Evolutionary conservation across 2,888 invertebrate species (phyloP).

Genomic region (Netelia melanura): DNA sequence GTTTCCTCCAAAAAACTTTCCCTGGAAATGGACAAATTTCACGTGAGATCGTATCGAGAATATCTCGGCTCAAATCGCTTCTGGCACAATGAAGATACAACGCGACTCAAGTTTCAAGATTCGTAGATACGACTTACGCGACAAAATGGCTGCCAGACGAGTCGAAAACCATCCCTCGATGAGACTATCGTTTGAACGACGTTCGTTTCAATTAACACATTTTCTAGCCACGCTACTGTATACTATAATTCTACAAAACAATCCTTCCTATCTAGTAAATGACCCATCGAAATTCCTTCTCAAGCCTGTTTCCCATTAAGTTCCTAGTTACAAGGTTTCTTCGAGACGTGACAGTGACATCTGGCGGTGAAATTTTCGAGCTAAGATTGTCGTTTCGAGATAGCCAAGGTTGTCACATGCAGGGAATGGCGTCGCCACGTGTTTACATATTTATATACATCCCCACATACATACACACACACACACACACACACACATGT

Average conservation of each 20-base stretch:
- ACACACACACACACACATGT: slow-evolving; percentile 1
- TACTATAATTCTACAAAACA: too few species aligned
- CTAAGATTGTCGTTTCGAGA: slow-evolving; percentile 38
- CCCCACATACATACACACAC: background rate
- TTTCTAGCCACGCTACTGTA: too few species aligned
- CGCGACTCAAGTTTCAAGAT: slow-evolving; percentile 8
- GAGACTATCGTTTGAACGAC: too few species aligned
- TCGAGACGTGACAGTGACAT: slow-evolving; percentile 77
- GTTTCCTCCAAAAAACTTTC: background rate
- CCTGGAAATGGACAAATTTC: background rate
- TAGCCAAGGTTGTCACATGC: slow-evolving; percentile 65
- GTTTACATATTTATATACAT: slow-evolving; percentile 16
- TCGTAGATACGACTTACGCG: slow-evolving; percentile 45
- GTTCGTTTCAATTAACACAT: too few species aligned
- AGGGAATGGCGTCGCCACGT: slow-evolving; percentile 41
- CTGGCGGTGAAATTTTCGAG: slow-evolving; percentile 18
- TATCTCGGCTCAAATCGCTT: slow-evolving; percentile 18
- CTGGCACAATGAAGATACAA: background rate
- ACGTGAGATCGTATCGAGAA: background rate
- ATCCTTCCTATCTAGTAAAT: too few species aligned
- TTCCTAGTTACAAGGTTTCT: too few species aligned
- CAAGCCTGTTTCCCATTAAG: too few species aligned
- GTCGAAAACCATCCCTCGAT: too few species aligned
- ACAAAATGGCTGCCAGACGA: too few species aligned
- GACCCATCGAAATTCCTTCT: too few species aligned